phyloP scores from a whole-genome alignment of 37 sponge, comb jelly and placozoan species.

The Hormiphora californensis region DNA sequence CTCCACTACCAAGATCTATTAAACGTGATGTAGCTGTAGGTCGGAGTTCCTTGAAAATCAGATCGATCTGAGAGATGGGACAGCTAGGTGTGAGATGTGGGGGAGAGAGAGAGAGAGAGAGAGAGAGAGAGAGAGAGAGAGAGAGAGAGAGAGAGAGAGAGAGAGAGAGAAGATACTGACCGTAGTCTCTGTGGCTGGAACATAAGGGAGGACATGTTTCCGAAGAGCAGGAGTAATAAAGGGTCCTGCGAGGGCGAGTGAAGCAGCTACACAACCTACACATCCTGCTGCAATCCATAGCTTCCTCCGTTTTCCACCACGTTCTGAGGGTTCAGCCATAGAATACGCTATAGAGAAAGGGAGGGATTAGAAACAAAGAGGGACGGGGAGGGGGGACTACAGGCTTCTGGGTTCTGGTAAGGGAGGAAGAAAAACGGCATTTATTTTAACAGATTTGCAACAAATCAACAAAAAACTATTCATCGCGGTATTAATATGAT shows the following conservation, averaged over 20 bases:
- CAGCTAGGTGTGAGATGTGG: not conserved
- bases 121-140: not conserved
- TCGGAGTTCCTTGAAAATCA: not conserved
- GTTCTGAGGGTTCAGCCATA: no score
- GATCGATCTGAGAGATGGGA: not conserved
- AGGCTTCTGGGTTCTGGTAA: no score
- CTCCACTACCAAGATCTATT: conserved; percentile 57
- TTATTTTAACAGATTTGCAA: no score
- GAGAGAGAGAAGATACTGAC: not conserved
- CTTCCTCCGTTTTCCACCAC: not conserved
- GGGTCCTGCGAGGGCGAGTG: conserved; percentile 45
- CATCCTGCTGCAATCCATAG: conserved; percentile 24
- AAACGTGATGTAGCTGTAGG: no score
- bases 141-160: not conserved
- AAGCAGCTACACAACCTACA: conserved; percentile 34
- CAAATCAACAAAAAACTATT: no score
- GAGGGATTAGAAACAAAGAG: no score
- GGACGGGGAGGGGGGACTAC: no score
- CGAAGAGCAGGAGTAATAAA: conserved; percentile 46
- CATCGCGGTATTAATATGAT: no score
- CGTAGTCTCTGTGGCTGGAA: conserved; percentile 53
- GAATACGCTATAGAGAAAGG: no score
- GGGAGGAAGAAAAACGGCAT: no score
- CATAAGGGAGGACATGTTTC: conserved; percentile 52
- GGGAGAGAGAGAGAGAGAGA: not conserved